Conservation (phyloP, 2,888 invertebrate genomes). For the Antheraea assamensis region DNA sequence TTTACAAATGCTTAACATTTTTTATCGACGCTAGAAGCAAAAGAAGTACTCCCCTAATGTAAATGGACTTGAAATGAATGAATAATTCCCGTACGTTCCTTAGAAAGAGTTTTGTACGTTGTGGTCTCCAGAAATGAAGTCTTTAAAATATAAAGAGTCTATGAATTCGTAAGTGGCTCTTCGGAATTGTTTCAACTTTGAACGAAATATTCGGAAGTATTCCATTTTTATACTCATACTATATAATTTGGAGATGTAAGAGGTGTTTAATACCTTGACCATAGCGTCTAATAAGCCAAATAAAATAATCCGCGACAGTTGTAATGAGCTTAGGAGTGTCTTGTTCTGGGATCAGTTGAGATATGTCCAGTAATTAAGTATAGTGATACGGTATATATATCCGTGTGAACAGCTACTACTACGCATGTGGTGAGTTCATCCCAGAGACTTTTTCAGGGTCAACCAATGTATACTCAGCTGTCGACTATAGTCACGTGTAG, state of each 20-base stretch:
- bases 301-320: too few relatives aligned
- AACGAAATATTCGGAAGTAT: not conserved
- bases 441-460: too few relatives aligned
- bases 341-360: too few relatives aligned
- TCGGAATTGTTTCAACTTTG: conserved; percentile 8
- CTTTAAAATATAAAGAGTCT: not conserved
- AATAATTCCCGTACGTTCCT: conserved; percentile 31
- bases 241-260: not conserved
- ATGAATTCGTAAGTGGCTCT: conserved; percentile 11
- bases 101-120: conserved; percentile 1
- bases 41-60: conserved; percentile 37
- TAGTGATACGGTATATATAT: too few relatives aligned
- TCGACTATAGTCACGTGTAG: too few relatives aligned
- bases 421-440: too few relatives aligned
- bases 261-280: too few relatives aligned
- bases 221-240: not conserved
- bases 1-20: conserved; percentile 47
- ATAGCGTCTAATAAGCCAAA: too few relatives aligned
- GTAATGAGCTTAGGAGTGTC: too few relatives aligned
- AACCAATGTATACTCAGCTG: too few relatives aligned
- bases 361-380: too few relatives aligned
- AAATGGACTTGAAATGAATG: conserved; percentile 39
- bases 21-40: conserved; percentile 44
- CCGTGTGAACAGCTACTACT: too few relatives aligned
- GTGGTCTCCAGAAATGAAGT: not conserved